Percentiles rank a stretch among this genome's conserved stretches.
phyloP scores from a whole-genome alignment of 2,113 vertebrate genomes.

The Ailurus styani region DNA sequence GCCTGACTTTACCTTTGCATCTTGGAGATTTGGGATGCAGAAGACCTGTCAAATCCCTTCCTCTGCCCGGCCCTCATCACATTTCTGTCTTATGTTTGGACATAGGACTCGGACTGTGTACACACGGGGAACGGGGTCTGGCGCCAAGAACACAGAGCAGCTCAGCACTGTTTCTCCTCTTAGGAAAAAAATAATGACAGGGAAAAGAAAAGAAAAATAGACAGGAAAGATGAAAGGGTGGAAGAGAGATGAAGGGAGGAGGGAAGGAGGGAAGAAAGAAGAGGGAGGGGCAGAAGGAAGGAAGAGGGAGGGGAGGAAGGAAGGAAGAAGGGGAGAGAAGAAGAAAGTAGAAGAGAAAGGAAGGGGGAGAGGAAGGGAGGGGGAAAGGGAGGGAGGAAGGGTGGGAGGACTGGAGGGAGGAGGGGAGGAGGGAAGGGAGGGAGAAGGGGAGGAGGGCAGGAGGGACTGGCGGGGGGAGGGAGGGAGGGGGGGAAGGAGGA shows the following conservation, averaged over 20 bases:
- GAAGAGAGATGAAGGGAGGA: neutral
- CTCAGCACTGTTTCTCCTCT: neutral
- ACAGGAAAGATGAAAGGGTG: neutral
- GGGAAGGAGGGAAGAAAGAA: too few species aligned
- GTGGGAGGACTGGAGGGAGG: rapidly evolving
- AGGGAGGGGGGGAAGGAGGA: neutral
- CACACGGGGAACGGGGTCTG: slow-evolving; percentile 1
- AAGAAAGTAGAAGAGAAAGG: rapidly evolving
- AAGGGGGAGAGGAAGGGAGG: too few species aligned
- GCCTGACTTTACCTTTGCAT: slow-evolving; percentile 71
- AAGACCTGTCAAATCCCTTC: slow-evolving; percentile 44
- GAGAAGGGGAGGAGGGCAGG: too few species aligned
- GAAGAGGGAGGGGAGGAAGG: rapidly evolving
- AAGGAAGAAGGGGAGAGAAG: too few species aligned
- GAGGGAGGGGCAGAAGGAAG: rapidly evolving
- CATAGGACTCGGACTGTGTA: slow-evolving; percentile 36
- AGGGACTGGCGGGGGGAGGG: rapidly evolving
- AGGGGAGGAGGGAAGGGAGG: rapidly evolving
- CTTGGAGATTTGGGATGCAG: slow-evolving; percentile 47
- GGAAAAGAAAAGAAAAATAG: neutral
- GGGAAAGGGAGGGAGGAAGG: rapidly evolving
- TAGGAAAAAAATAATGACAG: neutral
- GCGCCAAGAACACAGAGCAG: neutral
- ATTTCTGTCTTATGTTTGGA: slow-evolving; percentile 58
- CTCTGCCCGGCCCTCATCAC: neutral